Evolutionary conservation across 2,888 invertebrate species (phyloP), one percentile per base, ranked within the genome.

Genomic region (Andrena marginata): DNA sequence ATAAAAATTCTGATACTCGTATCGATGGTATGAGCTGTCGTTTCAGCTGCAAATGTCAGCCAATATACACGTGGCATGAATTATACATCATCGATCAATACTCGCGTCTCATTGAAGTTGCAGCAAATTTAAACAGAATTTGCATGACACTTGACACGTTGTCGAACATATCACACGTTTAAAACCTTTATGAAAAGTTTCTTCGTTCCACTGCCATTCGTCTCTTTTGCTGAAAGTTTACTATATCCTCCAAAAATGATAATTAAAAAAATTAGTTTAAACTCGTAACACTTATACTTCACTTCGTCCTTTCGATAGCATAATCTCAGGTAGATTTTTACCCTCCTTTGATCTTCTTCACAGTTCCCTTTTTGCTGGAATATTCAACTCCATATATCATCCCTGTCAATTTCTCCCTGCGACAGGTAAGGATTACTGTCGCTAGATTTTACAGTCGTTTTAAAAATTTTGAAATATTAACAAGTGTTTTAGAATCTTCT

Each of bases 31-130:
- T n/a, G 4, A 3, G 42, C 42, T 23, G 20, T 42, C 62, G 49
- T 49, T 71, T 33, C 42, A 6, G 13, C 23, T 10, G 54, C 16
- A 59, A 64, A 68, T 42, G 20, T n/a, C 42, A 29, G 35, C 10
- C 49, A 33, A 56, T 23, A 51, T 31, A 10, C 4, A 16, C n/a
- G 29, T 35, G 13, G 42, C 35, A 48, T 35, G 10, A 59, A 69
- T 65, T 60, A 77, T 65, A 60, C 59, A 60, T 29, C 16, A 64
- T 62, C 78, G 70, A 78, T 65, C 65, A 49, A 70, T 49, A 20
- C 8, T n/a, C 16, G 8, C 7, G 16, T 8, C 29, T 51, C 29
- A 60, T 77, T 59, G 54, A 6, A 26, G 65, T 56, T n/a, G 10
- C 26, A 16, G 7, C 8, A 10, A 31, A 29, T 68, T 69, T 48